Percentiles rank a stretch among this genome's conserved stretches.
Evolutionary conservation across 2,888 invertebrate species (phyloP).

Genomic region (Artemia sp.): DNA sequence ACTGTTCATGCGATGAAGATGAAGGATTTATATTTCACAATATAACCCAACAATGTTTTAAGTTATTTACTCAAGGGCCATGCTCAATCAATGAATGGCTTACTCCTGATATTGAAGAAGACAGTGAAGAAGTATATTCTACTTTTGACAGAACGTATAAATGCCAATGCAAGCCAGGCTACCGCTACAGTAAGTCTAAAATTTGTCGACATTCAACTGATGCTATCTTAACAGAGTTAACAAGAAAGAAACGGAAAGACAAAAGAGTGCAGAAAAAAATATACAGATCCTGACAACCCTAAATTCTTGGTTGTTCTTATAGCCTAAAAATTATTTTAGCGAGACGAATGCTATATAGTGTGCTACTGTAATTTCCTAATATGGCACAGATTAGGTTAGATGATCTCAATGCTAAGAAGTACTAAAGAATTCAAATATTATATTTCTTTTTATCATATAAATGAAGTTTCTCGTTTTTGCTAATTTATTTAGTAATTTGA

Average conservation of each 20-base stretch:
- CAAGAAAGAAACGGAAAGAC: background rate
- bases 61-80: constrained; percentile 57
- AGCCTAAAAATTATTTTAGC: too few species aligned
- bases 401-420: too few species aligned
- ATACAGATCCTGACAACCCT: too few species aligned
- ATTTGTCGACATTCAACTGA: background rate
- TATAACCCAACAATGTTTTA: constrained; percentile 45
- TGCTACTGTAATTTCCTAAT: too few species aligned
- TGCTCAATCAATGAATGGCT: constrained; percentile 54
- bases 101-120: constrained; percentile 34
- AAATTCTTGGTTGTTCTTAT: too few species aligned
- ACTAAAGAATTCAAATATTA: too few species aligned
- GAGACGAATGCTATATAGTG: too few species aligned
- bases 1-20: constrained; percentile 40
- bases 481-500: too few species aligned
- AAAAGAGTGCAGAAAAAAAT: too few species aligned
- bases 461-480: too few species aligned
- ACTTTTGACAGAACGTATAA: background rate
- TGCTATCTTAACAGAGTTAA: background rate
- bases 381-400: too few species aligned
- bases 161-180: constrained; percentile 8
- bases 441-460: too few species aligned
- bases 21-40: constrained; percentile 47
- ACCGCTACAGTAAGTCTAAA: background rate
- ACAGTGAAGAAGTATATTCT: background rate